phyloP scores from a whole-genome alignment of 2,888 invertebrate genomes.

The Sclerodermus sp. region DNA sequence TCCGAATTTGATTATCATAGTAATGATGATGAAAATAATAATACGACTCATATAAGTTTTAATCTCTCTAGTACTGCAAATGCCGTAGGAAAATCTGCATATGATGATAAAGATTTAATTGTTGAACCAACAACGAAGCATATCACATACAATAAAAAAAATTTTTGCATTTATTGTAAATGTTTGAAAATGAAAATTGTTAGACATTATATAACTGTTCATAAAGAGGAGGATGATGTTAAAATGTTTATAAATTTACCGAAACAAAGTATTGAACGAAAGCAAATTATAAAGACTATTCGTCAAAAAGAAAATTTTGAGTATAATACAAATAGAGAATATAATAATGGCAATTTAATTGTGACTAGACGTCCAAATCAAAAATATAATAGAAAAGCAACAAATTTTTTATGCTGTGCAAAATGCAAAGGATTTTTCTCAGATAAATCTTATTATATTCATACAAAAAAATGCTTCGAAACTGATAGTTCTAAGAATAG shows the following conservation, averaged over 20 bases:
- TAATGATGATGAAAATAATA: neutral
- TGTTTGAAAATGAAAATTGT: slow-evolving; percentile 14
- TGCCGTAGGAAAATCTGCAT: neutral
- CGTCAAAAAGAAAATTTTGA: slow-evolving; percentile 15
- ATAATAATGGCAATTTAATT: slow-evolving; percentile 11
- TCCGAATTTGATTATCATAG: neutral
- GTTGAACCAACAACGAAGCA: neutral
- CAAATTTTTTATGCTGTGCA: slow-evolving; percentile 16
- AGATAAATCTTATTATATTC: slow-evolving; percentile 8
- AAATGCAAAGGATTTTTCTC: slow-evolving; percentile 18
- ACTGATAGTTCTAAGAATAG: neutral
- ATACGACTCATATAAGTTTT: neutral
- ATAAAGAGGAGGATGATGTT: slow-evolving; percentile 13
- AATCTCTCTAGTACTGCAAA: neutral
- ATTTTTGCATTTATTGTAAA: slow-evolving; percentile 18
- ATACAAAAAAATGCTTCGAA: neutral
- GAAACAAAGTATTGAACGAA: slow-evolving; percentile 6
- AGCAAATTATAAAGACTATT: slow-evolving; percentile 12
- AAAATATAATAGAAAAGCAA: slow-evolving; percentile 10
- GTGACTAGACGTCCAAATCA: slow-evolving; percentile 11
- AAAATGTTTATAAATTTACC: slow-evolving; percentile 13
- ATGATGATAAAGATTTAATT: neutral
- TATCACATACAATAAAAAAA: slow-evolving; percentile 9
- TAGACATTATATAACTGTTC: slow-evolving; percentile 14
- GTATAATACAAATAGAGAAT: slow-evolving; percentile 13